Evolutionary conservation across 2,888 invertebrate genomes (phyloP).

Genomic region (Pristionchus fissidentatus): DNA sequence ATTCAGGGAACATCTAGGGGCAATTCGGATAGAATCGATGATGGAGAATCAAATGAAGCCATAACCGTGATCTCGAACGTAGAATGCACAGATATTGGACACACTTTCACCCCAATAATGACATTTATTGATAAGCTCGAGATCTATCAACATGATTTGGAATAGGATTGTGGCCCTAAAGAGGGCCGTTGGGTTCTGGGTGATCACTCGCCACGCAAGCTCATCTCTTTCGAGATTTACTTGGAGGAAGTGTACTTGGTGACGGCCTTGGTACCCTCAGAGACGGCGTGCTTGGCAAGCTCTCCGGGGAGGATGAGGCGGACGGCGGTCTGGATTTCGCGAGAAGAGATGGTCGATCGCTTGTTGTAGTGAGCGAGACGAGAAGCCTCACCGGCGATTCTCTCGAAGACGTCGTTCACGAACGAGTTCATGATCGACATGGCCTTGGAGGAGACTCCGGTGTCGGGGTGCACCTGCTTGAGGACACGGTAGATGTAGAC

Average conservation of each 20-base stretch:
- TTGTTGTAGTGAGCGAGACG: constrained; percentile 82
- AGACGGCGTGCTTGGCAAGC: constrained; percentile 49
- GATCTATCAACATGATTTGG: constrained; percentile 16
- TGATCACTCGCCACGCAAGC: constrained; percentile 25
- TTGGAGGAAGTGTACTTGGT: constrained; percentile 48
- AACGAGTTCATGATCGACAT: constrained; percentile 86
- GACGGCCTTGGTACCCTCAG: constrained; percentile 48
- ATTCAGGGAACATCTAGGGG: too few species aligned
- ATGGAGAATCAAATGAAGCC: too few species aligned
- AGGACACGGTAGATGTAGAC: constrained; percentile 82
- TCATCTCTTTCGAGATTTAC: constrained; percentile 39
- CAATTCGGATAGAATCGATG: too few species aligned
- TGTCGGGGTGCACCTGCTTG: constrained; percentile 80
- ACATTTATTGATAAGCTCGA: not conserved
- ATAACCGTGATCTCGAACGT: too few species aligned
- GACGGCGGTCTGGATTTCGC: constrained; percentile 81
- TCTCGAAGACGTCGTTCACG: constrained; percentile 85
- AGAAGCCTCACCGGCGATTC: constrained; percentile 80
- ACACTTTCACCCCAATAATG: constrained; percentile 79
- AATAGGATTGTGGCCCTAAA: constrained; percentile 63
- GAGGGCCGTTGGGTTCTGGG: constrained; percentile 66
- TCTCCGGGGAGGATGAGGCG: constrained; percentile 60
- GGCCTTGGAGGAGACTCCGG: constrained; percentile 83
- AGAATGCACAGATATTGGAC: too few species aligned
- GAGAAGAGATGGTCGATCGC: constrained; percentile 82